Evolutionary conservation across 2,113 vertebrate species (phyloP).

Genomic region (Tetrax tetrax): DNA sequence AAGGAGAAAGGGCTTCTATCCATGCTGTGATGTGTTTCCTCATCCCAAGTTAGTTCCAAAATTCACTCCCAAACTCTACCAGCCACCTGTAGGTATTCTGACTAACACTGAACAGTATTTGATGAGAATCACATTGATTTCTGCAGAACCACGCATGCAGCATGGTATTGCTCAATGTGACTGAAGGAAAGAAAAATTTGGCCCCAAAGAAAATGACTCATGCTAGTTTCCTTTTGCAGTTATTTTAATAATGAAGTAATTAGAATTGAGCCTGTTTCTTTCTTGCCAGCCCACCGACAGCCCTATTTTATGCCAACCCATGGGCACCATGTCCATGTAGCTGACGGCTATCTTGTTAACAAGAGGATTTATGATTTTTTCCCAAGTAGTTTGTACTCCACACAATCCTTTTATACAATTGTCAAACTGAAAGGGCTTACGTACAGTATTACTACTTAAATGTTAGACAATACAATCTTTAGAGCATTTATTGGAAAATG

Average conservation of each 20-base stretch:
- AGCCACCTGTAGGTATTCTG: not conserved
- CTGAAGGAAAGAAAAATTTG: slow-evolving; percentile 35
- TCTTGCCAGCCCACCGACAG: not conserved
- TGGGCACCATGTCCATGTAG: not conserved
- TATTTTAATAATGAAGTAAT: slow-evolving; percentile 34
- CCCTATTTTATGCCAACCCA: not conserved
- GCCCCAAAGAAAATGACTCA: slow-evolving; percentile 49
- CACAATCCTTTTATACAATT: not conserved
- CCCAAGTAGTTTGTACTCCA: not conserved
- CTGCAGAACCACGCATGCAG: not conserved
- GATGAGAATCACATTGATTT: not conserved
- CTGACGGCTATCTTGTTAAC: not conserved
- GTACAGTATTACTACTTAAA: not conserved
- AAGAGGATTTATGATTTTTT: not conserved
- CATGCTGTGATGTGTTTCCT: not conserved
- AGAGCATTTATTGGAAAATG: not conserved
- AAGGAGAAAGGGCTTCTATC: not conserved
- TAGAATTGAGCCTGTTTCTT: not conserved
- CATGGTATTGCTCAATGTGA: not conserved
- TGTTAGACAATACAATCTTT: not conserved
- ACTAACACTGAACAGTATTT: not conserved
- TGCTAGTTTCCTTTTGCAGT: slow-evolving; percentile 2
- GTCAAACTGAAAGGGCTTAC: not conserved
- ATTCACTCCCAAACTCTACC: not conserved
- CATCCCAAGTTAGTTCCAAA: not conserved